Evolutionary conservation across 1,140 invertebrate genomes (phyloP).

Genomic region (Heterodera carotae): DNA sequence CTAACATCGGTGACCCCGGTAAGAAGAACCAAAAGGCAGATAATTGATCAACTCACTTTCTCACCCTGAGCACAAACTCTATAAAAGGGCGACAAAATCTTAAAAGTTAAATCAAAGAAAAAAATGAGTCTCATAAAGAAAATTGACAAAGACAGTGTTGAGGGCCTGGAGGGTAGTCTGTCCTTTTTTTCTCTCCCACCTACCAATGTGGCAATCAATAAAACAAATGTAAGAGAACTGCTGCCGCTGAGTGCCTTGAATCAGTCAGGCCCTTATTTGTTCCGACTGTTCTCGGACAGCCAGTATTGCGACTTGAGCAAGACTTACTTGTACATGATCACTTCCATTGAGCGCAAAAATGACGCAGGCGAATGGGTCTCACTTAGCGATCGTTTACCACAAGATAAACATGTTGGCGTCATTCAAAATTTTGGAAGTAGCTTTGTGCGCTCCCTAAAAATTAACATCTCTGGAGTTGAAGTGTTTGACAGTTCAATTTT

Average conservation of each 20-base stretch:
- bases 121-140: constrained; percentile 10
- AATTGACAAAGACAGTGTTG: constrained; percentile 23
- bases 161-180: constrained; percentile 10
- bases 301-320: background rate
- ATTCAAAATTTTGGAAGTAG: constrained; percentile 6
- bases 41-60: constrained; percentile 1
- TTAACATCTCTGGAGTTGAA: background rate
- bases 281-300: constrained; percentile 2
- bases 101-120: background rate
- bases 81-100: constrained; percentile 15
- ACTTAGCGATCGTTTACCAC: background rate
- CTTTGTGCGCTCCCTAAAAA: background rate
- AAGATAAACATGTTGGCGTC: background rate
- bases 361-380: constrained; percentile 7
- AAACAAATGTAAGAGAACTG: background rate
- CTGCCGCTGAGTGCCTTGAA: constrained; percentile 2
- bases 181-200: background rate
- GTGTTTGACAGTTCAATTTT: background rate
- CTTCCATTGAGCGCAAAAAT: background rate
- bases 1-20: background rate
- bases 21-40: too few relatives aligned
- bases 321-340: background rate
- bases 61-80: constrained; percentile 2
- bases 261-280: constrained; percentile 9
- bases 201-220: constrained; percentile 15